phyloP scores from a whole-genome alignment of 2,797 vertebrate genomes.

The Erithacus rubecula region DNA sequence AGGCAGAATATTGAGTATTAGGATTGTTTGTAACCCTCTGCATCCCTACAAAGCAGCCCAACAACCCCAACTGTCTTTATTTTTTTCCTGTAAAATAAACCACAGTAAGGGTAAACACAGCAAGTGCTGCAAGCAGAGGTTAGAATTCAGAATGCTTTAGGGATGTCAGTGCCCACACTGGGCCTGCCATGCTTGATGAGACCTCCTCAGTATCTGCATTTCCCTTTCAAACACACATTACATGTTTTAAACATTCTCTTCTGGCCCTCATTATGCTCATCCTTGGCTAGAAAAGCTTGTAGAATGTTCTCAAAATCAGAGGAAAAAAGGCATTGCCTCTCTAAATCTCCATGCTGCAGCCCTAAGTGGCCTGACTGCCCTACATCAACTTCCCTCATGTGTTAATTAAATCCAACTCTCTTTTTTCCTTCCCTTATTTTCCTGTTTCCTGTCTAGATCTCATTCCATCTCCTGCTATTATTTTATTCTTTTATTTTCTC shows the following conservation, averaged over 20 bases:
- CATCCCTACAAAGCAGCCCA: background rate
- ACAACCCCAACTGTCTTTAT: background rate
- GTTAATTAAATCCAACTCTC: background rate
- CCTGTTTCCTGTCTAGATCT: background rate
- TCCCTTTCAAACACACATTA: background rate
- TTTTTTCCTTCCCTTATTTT: background rate
- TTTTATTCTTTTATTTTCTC: background rate
- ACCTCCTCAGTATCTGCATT: background rate
- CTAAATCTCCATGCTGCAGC: background rate
- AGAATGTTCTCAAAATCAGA: background rate
- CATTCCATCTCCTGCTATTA: background rate
- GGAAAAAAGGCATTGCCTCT: background rate
- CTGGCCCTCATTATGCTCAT: background rate
- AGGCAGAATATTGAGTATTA: background rate
- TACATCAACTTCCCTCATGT: background rate
- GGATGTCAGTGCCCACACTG: background rate
- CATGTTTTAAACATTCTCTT: background rate
- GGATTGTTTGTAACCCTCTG: background rate
- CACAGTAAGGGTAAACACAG: background rate
- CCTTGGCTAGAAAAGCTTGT: background rate
- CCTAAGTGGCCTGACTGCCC: background rate
- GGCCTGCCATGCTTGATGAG: background rate
- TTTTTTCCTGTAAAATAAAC: background rate
- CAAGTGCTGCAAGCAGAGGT: background rate
- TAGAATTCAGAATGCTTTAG: background rate